phyloP scores from a whole-genome alignment of 2,888 invertebrate genomes.

The Hemaris fuciformis region DNA sequence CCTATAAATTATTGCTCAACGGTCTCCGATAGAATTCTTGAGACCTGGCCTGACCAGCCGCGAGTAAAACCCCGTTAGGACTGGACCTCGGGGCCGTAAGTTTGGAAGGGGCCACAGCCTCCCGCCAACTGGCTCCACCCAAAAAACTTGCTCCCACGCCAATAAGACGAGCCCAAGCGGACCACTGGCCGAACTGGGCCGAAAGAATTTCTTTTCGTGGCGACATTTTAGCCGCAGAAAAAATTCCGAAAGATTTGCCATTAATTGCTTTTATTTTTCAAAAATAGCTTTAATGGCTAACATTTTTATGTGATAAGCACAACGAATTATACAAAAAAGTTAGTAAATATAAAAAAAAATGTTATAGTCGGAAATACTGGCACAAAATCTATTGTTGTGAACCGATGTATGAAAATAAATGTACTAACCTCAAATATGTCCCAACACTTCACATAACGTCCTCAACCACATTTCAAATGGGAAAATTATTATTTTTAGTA shows the following conservation, averaged over 20 bases:
- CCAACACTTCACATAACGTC: conserved; percentile 25
- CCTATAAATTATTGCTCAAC: background rate
- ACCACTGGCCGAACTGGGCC: background rate
- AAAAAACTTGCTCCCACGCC: conserved; percentile 8
- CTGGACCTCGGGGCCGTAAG: conserved; percentile 2
- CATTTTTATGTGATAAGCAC: background rate
- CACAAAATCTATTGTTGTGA: background rate
- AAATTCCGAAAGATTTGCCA: background rate
- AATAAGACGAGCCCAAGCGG: conserved; percentile 2
- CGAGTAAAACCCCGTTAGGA: background rate
- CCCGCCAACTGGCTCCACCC: conserved; percentile 7
- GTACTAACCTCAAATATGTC: conserved; percentile 24
- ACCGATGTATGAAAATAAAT: background rate
- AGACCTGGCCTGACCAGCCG: background rate
- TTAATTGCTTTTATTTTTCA: no score
- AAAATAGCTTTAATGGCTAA: no score
- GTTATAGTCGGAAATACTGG: background rate
- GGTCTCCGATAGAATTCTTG: background rate
- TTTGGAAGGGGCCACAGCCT: conserved; percentile 8
- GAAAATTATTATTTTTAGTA: background rate
- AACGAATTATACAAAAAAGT: background rate
- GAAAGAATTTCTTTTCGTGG: conserved; percentile 1
- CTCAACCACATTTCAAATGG: conserved; percentile 13
- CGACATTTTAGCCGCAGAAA: background rate
- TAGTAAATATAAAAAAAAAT: background rate